Percentiles rank a stretch among this genome's conserved stretches.
phyloP scores from a whole-genome alignment of 2,888 invertebrate genomes.

The Hyppa rectilinea region DNA sequence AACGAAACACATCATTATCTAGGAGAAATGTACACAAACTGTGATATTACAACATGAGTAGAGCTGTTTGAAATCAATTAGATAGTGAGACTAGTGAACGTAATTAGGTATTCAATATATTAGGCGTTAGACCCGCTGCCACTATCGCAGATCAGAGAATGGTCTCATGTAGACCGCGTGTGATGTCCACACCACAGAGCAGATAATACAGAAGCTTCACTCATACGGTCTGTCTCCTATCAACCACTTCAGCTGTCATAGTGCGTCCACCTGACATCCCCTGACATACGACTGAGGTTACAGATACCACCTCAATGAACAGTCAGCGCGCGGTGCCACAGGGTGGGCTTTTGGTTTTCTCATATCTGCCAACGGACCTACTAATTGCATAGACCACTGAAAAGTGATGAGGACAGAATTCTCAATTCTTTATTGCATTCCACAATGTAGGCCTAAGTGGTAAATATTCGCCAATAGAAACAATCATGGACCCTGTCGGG shows the following conservation, averaged over 20 bases:
- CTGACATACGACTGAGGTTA: neutral
- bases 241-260: neutral
- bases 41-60: constrained; percentile 45
- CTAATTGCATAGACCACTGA: neutral
- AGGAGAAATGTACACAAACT: constrained; percentile 30
- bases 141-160: constrained; percentile 25
- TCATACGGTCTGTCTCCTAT: too few relatives aligned
- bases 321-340: neutral
- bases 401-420: neutral
- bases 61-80: constrained; percentile 7
- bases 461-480: too few relatives aligned
- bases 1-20: constrained; percentile 30
- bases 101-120: constrained; percentile 15
- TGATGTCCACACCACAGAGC: neutral
- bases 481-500: too few relatives aligned
- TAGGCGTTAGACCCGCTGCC: constrained; percentile 5
- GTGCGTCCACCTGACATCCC: neutral
- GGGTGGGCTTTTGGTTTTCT: too few relatives aligned
- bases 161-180: constrained; percentile 13
- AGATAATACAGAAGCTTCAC: neutral
- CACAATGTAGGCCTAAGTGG: too few relatives aligned
- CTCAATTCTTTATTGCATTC: too few relatives aligned
- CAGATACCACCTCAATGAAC: neutral
- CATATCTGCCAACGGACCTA: neutral
- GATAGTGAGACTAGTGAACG: neutral